phyloP scores from a whole-genome alignment of 2,113 vertebrate species.

The Calypte anna region DNA sequence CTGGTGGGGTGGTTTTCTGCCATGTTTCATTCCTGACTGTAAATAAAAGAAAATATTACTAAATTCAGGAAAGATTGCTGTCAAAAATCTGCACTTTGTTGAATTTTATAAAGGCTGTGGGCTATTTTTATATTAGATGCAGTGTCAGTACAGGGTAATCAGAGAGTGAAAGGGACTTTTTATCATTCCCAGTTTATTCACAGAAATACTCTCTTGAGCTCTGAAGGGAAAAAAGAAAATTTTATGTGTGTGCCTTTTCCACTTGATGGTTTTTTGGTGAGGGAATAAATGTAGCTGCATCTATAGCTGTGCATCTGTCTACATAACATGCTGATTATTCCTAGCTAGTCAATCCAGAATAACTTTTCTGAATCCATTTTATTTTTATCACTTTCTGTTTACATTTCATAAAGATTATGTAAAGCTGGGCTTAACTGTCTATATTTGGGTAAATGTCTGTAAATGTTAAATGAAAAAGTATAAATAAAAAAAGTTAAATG shows the following conservation, averaged over 20 bases:
- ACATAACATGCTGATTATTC: background rate
- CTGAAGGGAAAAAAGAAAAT: background rate
- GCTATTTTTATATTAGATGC: slow-evolving; percentile 33
- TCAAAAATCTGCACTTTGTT: slow-evolving; percentile 19
- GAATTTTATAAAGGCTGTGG: slow-evolving; percentile 14
- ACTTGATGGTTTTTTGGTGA: slow-evolving; percentile 27
- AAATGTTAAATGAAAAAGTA: background rate
- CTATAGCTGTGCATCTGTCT: background rate
- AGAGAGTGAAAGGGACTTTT: slow-evolving; percentile 30
- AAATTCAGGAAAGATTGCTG: background rate
- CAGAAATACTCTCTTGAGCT: slow-evolving; percentile 30
- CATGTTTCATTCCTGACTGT: background rate
- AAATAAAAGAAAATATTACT: slow-evolving; percentile 39
- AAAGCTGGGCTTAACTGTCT: background rate
- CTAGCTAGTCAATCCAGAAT: background rate
- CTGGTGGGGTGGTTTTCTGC: rapidly evolving
- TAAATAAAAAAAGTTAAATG: background rate
- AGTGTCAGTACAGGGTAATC: slow-evolving; percentile 41
- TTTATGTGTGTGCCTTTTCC: background rate
- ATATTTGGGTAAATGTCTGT: background rate
- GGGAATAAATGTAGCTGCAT: background rate
- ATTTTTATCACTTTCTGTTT: background rate
- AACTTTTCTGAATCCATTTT: background rate
- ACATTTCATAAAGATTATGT: background rate
- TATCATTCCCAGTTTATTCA: slow-evolving; percentile 26